Evolutionary conservation across 1,140 invertebrate genomes (phyloP).

Genomic region (Bombus picipes): DNA sequence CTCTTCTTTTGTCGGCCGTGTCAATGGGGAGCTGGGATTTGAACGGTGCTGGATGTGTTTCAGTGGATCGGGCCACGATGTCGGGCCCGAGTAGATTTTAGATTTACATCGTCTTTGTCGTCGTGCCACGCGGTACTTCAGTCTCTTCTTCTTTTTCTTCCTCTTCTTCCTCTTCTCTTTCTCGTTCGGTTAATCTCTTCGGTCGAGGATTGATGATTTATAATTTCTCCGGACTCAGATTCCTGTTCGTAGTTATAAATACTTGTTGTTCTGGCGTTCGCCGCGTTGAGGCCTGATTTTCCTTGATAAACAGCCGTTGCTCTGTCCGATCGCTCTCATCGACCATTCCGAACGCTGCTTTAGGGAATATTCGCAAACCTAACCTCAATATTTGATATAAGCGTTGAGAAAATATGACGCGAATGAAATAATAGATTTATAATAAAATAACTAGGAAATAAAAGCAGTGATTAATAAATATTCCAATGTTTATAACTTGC

Average conservation of each 20-base stretch:
- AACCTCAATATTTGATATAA: too few species aligned
- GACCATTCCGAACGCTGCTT: neutral
- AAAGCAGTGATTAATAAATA: neutral
- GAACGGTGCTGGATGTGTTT: conserved; percentile 54
- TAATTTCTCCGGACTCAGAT: conserved; percentile 45
- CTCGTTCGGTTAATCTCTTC: conserved; percentile 40
- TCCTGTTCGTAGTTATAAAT: conserved; percentile 42
- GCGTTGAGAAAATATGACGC: too few species aligned
- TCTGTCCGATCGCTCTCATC: neutral
- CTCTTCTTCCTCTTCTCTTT: neutral
- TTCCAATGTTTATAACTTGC: neutral
- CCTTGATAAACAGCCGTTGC: neutral
- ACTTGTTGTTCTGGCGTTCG: conserved; percentile 29
- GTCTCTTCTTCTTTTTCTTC: neutral
- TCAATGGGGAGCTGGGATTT: conserved; percentile 74
- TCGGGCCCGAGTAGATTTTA: conserved; percentile 46
- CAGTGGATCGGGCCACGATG: conserved; percentile 42
- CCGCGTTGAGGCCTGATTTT: conserved; percentile 14
- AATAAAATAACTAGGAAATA: too few species aligned
- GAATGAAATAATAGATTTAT: neutral
- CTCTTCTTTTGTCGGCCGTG: conserved; percentile 75
- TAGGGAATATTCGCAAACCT: neutral
- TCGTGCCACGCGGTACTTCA: conserved; percentile 44
- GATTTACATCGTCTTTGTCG: conserved; percentile 54
- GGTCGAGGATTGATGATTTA: conserved; percentile 49